phyloP scores from a whole-genome alignment of 2,888 invertebrate species.

The Heliconius ethilla region DNA sequence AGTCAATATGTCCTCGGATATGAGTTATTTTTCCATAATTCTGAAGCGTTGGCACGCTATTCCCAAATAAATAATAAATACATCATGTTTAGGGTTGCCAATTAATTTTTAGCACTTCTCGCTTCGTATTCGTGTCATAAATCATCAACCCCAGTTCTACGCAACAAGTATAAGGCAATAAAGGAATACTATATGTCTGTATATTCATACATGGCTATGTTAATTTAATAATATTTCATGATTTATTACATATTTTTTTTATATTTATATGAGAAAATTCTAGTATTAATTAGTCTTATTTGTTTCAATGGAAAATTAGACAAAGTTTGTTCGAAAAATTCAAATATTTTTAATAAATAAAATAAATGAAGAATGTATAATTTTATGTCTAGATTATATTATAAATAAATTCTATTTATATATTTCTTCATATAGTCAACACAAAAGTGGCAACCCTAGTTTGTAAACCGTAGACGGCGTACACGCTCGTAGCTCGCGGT shows the following conservation, averaged over 20 bases:
- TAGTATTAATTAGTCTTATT: not conserved
- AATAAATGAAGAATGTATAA: not conserved
- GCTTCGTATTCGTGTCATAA: constrained; percentile 6
- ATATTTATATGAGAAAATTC: not conserved
- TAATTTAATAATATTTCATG: not conserved
- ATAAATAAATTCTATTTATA: not conserved
- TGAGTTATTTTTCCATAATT: constrained; percentile 80
- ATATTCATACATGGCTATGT: not conserved
- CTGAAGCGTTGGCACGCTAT: constrained; percentile 60
- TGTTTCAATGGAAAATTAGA: not conserved
- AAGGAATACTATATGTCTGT: not conserved
- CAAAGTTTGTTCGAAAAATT: no score
- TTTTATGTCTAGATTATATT: no score
- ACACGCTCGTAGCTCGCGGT: constrained; percentile 45
- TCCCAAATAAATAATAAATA: constrained; percentile 82
- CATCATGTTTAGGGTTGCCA: constrained; percentile 53
- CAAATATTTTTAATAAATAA: no score
- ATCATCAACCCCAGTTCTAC: constrained; percentile 35
- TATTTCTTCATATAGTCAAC: not conserved
- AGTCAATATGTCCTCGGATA: constrained; percentile 78
- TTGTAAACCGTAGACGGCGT: constrained; percentile 44
- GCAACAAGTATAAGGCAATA: constrained; percentile 13
- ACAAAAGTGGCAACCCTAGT: constrained; percentile 4
- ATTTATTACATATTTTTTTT: not conserved
- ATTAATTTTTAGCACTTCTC: constrained; percentile 29